These are phyloP conservation scores for Cheilosia variabilis DNA, from an alignment of 2,888 invertebrate species.

Conservation along the genomic window DNA sequence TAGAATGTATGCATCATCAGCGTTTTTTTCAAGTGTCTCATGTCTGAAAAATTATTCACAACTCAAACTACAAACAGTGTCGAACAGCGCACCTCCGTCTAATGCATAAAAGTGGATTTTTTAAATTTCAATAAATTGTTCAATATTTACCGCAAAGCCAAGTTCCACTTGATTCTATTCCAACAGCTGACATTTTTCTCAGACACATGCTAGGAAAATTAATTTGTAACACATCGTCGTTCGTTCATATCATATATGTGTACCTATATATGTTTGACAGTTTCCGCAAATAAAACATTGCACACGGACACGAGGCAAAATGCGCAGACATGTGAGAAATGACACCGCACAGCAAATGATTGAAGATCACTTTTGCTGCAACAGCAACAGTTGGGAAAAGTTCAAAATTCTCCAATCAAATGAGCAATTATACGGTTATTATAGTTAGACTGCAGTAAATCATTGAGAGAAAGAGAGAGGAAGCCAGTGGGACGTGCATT, in stretches of 20 bases:
- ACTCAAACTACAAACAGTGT: no score
- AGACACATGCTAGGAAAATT: slow-evolving; percentile 13
- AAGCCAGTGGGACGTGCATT: background rate
- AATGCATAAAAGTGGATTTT: no score
- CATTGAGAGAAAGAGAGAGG: background rate
- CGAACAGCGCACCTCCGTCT: no score
- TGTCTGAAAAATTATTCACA: no score
- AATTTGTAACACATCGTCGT: slow-evolving; percentile 20
- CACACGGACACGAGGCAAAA: background rate
- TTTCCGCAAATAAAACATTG: slow-evolving; percentile 21
- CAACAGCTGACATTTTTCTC: slow-evolving; percentile 60
- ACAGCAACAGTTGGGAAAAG: slow-evolving; percentile 3
- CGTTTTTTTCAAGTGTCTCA: no score
- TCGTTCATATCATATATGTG: background rate
- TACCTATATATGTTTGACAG: background rate
- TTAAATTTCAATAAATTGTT: slow-evolving; percentile 58
- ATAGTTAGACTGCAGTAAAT: slow-evolving; percentile 24
- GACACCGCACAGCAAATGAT: slow-evolving; percentile 20
- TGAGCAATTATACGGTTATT: slow-evolving; percentile 45
- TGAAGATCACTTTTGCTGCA: slow-evolving; percentile 18
- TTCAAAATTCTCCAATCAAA: slow-evolving; percentile 37
- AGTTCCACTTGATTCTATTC: slow-evolving; percentile 39
- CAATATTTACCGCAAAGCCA: slow-evolving; percentile 20
- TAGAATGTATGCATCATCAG: no score
- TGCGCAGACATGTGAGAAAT: slow-evolving; percentile 16